Evolutionary conservation across 2,113 vertebrate genomes (phyloP), one percentile per base, ranked within the genome.

Genomic region (Oryzias javanicus): DNA sequence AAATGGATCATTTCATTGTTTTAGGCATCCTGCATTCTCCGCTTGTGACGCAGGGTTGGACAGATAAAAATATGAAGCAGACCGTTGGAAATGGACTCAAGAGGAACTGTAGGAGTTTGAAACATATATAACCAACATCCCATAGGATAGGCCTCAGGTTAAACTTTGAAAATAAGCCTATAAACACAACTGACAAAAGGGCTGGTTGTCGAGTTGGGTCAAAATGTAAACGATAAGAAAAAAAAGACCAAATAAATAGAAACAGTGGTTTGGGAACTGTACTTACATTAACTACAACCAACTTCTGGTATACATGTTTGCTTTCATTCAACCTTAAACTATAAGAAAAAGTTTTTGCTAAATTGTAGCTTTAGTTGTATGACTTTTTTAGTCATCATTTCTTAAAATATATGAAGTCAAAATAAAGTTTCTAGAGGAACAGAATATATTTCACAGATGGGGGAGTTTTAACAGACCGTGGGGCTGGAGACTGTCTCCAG

Each of bases 381-480:
- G 45, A 47, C 45, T 47, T 18, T 10, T 3, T 7, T 19, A 18
- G 17, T 46, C 6, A 18, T n/a, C 6, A 17, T 46, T n/a, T 46
- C 44, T n/a, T 44, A 44, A 46, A 46, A 46, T n/a, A 46, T 17
- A 8, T 47, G 2, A 18, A 47, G 18, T 10, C 35, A 35, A 35
- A 35, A 35, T 7, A 19, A 19, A 47, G 46, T 47, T 18, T 47
- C n/a, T 6, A 4, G 19, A 12, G 46, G 6, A 47, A 64, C 1
- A 57, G 45, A 44, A 58, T 55, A 61, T 61, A 29, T 41, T 47
- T 20, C 62, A 49, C 42, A 62, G 67, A 52, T 60, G 61, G 44
- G 70, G 14, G 55, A 67, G 67, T 82, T 74, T 72, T 69, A 74
- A 70, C 67, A 76, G 45, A 49, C 55, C 27, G 22, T 13, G 45